Evolutionary conservation across 2,797 vertebrate species (phyloP).

Genomic region (Crenuchus spilurus): DNA sequence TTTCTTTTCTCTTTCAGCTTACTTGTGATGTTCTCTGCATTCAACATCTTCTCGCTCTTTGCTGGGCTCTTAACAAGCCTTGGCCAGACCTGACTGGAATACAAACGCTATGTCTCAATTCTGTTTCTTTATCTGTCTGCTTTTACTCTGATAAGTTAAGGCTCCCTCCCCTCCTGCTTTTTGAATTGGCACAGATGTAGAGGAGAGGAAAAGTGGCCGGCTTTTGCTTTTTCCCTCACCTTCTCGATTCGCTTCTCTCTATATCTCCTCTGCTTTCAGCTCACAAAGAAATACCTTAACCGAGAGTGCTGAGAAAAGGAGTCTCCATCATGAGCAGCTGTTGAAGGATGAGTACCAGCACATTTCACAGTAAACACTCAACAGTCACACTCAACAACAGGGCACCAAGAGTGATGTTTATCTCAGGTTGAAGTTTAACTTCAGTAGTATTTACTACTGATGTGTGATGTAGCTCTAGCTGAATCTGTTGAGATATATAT

Average conservation of each 20-base stretch:
- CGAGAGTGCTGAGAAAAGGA: conserved; percentile 20
- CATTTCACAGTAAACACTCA: conserved; percentile 18
- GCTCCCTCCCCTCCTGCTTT: conserved; percentile 61
- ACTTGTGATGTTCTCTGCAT: conserved; percentile 40
- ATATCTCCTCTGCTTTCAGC: conserved; percentile 34
- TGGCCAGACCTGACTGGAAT: conserved; percentile 70
- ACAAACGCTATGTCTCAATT: conserved; percentile 73
- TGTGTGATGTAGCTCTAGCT: too few relatives aligned
- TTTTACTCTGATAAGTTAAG: conserved; percentile 71
- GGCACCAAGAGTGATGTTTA: too few relatives aligned
- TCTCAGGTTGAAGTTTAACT: too few relatives aligned
- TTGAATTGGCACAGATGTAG: conserved; percentile 69
- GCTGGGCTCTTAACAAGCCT: conserved; percentile 64
- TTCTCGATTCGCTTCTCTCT: conserved; percentile 33
- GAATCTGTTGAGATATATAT: too few relatives aligned
- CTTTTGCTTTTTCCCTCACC: conserved; percentile 38
- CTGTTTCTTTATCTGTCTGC: conserved; percentile 72
- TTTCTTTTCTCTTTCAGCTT: conserved; percentile 6
- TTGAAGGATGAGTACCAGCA: conserved; percentile 56
- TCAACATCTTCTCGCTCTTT: conserved; percentile 51
- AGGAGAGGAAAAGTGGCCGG: conserved; percentile 58
- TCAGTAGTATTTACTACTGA: too few relatives aligned
- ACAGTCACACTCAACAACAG: background rate
- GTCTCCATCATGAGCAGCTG: conserved; percentile 20
- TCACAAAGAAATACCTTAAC: conserved; percentile 39